These are phyloP conservation scores for Phalacrocorax brasilianus DNA, from an alignment of 2,113 vertebrate genomes.

Conservation along the genomic window DNA sequence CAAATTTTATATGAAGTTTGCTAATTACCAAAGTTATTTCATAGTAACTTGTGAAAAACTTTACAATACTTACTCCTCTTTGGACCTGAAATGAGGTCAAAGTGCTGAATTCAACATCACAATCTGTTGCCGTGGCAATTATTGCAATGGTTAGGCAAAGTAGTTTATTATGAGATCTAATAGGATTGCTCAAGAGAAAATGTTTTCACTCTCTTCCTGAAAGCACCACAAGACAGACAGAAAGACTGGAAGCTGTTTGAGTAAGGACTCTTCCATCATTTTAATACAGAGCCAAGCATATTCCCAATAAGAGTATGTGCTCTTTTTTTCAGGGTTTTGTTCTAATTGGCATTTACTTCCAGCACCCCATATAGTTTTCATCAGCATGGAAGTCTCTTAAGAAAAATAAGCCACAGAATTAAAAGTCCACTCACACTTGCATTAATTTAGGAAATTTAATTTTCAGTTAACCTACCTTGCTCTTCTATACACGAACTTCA, in stretches of 20 bases:
- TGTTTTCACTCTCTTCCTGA: neutral
- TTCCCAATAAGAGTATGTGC: neutral
- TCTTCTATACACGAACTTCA: neutral
- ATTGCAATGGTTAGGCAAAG: conserved; percentile 24
- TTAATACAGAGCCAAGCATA: neutral
- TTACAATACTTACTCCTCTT: neutral
- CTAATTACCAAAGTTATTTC: neutral
- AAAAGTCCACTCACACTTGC: neutral
- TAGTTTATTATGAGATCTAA: conserved; percentile 28
- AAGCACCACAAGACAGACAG: neutral
- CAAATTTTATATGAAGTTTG: neutral
- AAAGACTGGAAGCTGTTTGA: neutral
- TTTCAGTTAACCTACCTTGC: neutral
- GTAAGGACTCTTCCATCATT: neutral
- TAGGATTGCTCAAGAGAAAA: neutral
- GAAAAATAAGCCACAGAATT: neutral
- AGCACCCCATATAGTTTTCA: neutral
- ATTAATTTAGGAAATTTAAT: neutral
- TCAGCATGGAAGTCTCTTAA: neutral
- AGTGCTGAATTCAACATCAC: neutral
- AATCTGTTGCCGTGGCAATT: neutral
- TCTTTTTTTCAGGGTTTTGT: neutral
- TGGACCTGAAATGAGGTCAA: neutral
- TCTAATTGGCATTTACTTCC: neutral
- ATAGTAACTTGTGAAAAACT: neutral